Evolutionary conservation across 92 coral and sea anemone species (phyloP).

Genomic region (Metridium senile): DNA sequence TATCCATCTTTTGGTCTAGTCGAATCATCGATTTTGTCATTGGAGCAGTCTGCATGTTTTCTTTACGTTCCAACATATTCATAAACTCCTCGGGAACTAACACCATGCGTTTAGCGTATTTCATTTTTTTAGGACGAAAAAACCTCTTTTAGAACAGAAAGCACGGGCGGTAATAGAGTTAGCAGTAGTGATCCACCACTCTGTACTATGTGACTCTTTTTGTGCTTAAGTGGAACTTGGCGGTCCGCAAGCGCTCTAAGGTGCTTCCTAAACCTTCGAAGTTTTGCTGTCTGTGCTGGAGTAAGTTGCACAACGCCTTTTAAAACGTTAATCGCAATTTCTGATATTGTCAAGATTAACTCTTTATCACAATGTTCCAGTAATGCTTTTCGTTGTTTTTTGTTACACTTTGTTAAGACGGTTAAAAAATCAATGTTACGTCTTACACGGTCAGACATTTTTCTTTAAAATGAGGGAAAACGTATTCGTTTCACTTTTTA

Average conservation of each 20-base stretch:
- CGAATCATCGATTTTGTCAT: background rate
- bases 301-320: conserved; percentile 27
- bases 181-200: conserved; percentile 3
- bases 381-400: conserved; percentile 20
- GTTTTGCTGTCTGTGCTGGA: background rate
- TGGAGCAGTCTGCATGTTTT: conserved; percentile 27
- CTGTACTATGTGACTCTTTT: conserved; percentile 6
- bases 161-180: conserved; percentile 23
- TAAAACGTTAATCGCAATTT: conserved; percentile 20
- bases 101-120: conserved; percentile 19
- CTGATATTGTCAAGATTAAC: conserved; percentile 26
- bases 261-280: conserved; percentile 22
- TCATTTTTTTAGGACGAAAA: conserved; percentile 17
- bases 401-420: conserved; percentile 35
- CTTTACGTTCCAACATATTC: conserved; percentile 22
- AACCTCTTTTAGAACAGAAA: conserved; percentile 6
- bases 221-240: conserved; percentile 15
- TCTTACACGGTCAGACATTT: conserved; percentile 35
- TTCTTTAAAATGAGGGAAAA: background rate
- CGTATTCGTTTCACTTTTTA: background rate
- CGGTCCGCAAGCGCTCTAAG: conserved; percentile 15
- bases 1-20: conserved; percentile 22
- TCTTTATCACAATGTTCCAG: conserved; percentile 34
- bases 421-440: conserved; percentile 12
- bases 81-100: conserved; percentile 19